Conservation (phyloP, 2,797 vertebrate species). For the Dryobates pubescens region DNA sequence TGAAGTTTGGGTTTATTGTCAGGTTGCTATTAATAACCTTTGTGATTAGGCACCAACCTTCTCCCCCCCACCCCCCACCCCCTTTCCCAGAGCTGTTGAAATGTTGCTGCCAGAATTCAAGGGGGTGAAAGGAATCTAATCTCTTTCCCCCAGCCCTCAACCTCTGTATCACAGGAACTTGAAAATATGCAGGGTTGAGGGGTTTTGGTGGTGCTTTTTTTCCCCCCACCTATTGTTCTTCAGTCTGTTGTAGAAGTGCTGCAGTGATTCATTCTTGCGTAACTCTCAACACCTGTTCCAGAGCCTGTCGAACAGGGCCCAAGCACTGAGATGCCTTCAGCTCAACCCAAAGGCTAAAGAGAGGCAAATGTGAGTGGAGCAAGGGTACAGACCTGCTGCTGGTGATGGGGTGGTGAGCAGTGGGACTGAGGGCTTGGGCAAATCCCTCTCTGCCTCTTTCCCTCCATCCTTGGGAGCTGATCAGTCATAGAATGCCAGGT, state of each 20-base stretch:
- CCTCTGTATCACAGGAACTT: conserved; percentile 20
- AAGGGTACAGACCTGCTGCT: not conserved
- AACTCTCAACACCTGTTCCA: conserved; percentile 68
- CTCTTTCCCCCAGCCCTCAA: conserved; percentile 23
- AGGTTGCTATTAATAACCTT: conserved; percentile 17
- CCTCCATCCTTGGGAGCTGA: not conserved
- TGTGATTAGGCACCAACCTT: conserved; percentile 3
- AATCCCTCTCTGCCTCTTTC: not conserved
- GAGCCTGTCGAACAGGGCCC: not conserved
- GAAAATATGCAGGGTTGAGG: not conserved
- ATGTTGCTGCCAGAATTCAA: conserved; percentile 13
- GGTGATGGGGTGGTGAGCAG: not conserved
- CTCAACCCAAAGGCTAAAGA: not conserved
- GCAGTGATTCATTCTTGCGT: conserved; percentile 56
- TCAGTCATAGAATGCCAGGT: too few species aligned
- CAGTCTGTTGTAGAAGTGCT: conserved; percentile 16
- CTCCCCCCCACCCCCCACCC: not conserved
- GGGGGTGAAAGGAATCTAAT: conserved; percentile 46
- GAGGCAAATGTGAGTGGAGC: not conserved
- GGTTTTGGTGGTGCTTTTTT: too few species aligned
- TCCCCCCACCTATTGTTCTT: conserved; percentile 43
- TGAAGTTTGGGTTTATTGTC: conserved; percentile 57
- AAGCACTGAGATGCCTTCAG: not conserved
- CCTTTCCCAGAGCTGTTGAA: conserved; percentile 17
- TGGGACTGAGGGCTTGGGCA: not conserved